These are phyloP conservation scores for Acronicta leporina DNA, from an alignment of 2,888 invertebrate species.

Conservation along the genomic window DNA sequence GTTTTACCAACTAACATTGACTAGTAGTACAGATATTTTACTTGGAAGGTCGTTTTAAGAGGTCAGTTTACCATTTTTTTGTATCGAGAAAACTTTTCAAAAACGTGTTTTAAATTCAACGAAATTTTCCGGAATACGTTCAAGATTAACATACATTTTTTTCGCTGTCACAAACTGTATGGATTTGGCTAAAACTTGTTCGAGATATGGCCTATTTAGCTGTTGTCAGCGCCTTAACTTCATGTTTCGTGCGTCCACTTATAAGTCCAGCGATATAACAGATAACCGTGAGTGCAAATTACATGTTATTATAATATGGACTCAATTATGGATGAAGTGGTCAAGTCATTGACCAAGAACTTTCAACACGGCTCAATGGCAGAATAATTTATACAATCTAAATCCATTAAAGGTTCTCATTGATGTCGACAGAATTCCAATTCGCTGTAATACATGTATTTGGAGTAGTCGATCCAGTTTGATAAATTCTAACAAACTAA, in stretches of 20 bases:
- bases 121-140: no score
- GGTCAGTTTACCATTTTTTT: no score
- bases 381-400: slow-evolving; percentile 38
- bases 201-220: no score
- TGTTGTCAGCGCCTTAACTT: no score
- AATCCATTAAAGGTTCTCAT: slow-evolving; percentile 21
- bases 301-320: neutral
- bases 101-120: no score
- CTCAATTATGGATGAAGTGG: slow-evolving; percentile 3
- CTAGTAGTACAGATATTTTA: no score
- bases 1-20: no score
- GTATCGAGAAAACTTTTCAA: no score
- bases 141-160: no score
- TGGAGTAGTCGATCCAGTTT: slow-evolving; percentile 4
- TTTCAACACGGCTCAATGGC: slow-evolving; percentile 33
- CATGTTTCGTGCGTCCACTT: neutral
- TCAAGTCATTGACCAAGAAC: slow-evolving; percentile 37
- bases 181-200: no score
- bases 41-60: no score
- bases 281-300: neutral
- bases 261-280: neutral
- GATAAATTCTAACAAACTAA: neutral
- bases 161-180: no score
- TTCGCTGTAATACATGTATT: slow-evolving; percentile 9
- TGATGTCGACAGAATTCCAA: slow-evolving; percentile 31